Evolutionary conservation across 2,888 invertebrate genomes (phyloP).

Genomic region (Drosophila tanythrix): DNA sequence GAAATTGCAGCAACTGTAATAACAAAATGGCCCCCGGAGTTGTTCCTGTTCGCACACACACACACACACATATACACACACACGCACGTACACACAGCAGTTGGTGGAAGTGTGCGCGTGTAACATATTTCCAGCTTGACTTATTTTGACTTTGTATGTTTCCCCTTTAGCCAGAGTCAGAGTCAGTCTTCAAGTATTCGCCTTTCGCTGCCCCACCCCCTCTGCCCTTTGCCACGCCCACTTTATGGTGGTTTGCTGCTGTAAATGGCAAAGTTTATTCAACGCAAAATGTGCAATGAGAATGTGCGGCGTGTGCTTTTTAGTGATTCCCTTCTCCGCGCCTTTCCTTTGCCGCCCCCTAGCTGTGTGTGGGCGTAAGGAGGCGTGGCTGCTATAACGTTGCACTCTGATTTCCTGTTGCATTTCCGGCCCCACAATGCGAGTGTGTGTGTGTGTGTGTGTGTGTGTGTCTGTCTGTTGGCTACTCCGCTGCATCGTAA

Average conservation of each 20-base stretch:
- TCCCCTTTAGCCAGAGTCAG: constrained; percentile 28
- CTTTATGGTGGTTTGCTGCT: constrained; percentile 41
- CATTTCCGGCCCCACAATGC: constrained; percentile 41
- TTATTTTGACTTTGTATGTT: constrained; percentile 72
- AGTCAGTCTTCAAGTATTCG: constrained; percentile 15
- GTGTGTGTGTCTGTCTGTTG: constrained; percentile 1
- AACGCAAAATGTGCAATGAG: constrained; percentile 76
- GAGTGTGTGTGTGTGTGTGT: neutral
- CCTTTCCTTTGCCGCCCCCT: constrained; percentile 6
- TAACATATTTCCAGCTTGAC: constrained; percentile 77
- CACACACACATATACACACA: constrained; percentile 3
- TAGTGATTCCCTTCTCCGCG: neutral
- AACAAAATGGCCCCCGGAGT: constrained; percentile 79
- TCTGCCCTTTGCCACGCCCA: constrained; percentile 9
- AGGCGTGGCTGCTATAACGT: constrained; percentile 46
- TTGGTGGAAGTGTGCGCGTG: constrained; percentile 39
- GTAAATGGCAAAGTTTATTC: constrained; percentile 75
- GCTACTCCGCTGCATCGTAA: constrained; percentile 29
- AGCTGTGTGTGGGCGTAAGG: constrained; percentile 1
- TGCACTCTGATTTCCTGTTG: constrained; percentile 76
- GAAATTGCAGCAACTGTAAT: constrained; percentile 77
- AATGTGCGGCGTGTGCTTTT: constrained; percentile 48
- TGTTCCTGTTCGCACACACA: constrained; percentile 57
- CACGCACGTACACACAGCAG: constrained; percentile 4
- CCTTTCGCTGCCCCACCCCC: neutral